These are phyloP conservation scores for Strix uralensis DNA, from an alignment of 2,113 vertebrate genomes.

Conservation along the genomic window DNA sequence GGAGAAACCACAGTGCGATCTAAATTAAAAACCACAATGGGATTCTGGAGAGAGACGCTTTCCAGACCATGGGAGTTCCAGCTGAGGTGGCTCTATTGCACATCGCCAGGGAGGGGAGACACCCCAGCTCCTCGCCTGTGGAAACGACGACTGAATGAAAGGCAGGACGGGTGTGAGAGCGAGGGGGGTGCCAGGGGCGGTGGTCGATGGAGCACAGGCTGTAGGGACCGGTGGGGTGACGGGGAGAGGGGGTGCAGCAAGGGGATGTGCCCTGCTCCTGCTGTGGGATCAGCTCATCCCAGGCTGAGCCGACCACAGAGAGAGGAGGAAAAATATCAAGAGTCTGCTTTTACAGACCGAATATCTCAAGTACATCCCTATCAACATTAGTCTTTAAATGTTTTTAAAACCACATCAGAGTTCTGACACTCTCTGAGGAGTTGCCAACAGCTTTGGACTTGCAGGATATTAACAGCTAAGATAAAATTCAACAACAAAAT, in stretches of 20 bases:
- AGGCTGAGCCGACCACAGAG: background rate
- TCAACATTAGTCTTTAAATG: background rate
- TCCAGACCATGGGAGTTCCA: background rate
- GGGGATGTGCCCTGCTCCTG: background rate
- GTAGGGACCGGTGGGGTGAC: rapidly evolving
- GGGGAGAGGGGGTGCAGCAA: background rate
- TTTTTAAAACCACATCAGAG: background rate
- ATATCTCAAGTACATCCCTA: background rate
- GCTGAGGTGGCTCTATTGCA: background rate
- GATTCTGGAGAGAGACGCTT: background rate
- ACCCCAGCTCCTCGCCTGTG: background rate
- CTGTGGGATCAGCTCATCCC: background rate
- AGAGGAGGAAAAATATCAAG: background rate
- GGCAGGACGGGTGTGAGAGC: background rate
- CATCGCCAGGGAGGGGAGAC: background rate
- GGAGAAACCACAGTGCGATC: background rate
- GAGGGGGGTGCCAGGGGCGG: background rate
- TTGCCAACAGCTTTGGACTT: background rate
- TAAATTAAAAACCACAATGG: background rate
- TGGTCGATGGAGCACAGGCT: background rate
- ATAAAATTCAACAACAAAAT: background rate
- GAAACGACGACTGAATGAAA: rapidly evolving
- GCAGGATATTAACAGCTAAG: background rate
- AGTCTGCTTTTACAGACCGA: background rate
- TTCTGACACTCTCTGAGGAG: background rate